A percentile compares a stretch with the other conserved stretches of the same genome.
Conservation (phyloP, 1,140 invertebrate genomes). For the Euura lappo region DNA sequence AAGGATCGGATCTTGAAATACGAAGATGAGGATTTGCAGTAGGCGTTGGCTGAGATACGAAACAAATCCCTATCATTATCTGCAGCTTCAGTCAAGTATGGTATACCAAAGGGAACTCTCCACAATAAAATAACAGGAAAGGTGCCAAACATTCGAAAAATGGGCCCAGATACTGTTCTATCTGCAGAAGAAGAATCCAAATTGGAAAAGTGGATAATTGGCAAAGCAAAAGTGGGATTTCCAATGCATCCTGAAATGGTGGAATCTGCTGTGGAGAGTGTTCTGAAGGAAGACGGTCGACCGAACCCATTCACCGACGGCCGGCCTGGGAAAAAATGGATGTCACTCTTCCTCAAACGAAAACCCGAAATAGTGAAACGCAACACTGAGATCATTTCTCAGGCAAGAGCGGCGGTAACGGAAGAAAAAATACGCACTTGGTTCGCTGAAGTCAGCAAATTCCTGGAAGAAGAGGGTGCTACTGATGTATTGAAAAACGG, state of each 20-base stretch:
- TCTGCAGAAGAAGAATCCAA: conserved; percentile 28
- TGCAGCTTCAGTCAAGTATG: too few relatives aligned
- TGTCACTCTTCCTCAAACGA: conserved; percentile 45
- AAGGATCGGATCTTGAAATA: too few relatives aligned
- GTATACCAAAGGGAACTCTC: too few relatives aligned
- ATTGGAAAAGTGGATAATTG: conserved; percentile 34
- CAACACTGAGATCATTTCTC: conserved; percentile 44
- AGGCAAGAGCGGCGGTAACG: conserved; percentile 38
- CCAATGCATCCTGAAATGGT: conserved; percentile 38
- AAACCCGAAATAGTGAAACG: conserved; percentile 41
- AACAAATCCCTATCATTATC: too few relatives aligned
- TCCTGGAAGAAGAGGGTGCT: conserved; percentile 28
- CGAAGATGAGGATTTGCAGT: too few relatives aligned
- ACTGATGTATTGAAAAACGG: conserved; percentile 30
- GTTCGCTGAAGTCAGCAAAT: conserved; percentile 32
- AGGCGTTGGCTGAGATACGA: too few relatives aligned
- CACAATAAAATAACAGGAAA: too few relatives aligned
- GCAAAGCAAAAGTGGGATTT: conserved; percentile 35
- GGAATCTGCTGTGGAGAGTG: conserved; percentile 32
- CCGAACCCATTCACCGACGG: conserved; percentile 36
- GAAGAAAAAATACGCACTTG: conserved; percentile 38
- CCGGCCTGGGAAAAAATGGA: conserved; percentile 49
- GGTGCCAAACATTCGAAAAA: conserved; percentile 9
- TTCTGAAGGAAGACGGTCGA: conserved; percentile 25
- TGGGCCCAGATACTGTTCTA: conserved; percentile 27